Conservation (phyloP, 2,797 vertebrate genomes). For the Setipinna tenuifilis region DNA sequence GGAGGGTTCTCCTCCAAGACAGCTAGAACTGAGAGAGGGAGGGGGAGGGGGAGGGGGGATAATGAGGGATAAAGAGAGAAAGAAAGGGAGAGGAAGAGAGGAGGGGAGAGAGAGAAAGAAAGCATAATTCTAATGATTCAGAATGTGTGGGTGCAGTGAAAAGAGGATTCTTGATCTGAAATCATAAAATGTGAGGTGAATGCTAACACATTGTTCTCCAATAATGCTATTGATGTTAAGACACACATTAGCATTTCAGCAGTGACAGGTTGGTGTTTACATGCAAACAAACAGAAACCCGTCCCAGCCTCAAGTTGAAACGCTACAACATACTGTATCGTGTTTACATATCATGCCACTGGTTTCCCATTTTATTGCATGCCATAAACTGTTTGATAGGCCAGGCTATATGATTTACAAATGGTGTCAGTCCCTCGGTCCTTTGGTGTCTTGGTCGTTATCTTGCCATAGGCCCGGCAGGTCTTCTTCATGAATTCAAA, state of each 20-base stretch:
- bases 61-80: slow-evolving; percentile 44
- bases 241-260: not conserved
- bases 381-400: not conserved
- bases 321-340: not conserved
- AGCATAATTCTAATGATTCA: slow-evolving; percentile 27
- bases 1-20: slow-evolving; percentile 30
- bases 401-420: not conserved
- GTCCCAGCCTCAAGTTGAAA: not conserved
- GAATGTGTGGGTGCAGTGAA: slow-evolving; percentile 21
- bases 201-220: not conserved
- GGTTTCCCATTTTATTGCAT: not conserved
- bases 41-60: slow-evolving; percentile 40
- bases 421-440: not conserved
- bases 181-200: slow-evolving; percentile 24
- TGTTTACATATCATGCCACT: not conserved
- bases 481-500: not conserved
- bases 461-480: not conserved
- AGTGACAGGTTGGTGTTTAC: not conserved
- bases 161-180: slow-evolving; percentile 19
- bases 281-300: not conserved
- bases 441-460: not conserved
- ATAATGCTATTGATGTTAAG: not conserved
- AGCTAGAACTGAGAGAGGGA: slow-evolving; percentile 47
- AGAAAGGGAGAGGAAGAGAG: not conserved
- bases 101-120: not conserved